Conservation (phyloP, 1,140 invertebrate species). For the Zaprionus ornatus region DNA sequence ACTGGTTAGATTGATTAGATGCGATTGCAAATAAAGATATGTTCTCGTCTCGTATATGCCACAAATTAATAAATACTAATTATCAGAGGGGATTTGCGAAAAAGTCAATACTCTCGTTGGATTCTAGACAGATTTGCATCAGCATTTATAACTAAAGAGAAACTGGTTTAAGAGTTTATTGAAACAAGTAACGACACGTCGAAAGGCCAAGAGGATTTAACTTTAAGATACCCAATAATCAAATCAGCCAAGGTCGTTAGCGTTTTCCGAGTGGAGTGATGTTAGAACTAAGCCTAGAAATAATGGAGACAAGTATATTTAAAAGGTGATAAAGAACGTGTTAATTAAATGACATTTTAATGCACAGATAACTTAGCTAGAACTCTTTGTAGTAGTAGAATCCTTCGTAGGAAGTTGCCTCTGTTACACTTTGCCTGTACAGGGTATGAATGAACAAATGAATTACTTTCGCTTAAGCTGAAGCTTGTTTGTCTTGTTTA, state of each 20-base stretch:
- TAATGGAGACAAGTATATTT: too few species aligned
- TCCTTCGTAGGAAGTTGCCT: not conserved
- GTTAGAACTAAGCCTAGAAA: too few species aligned
- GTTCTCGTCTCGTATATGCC: not conserved
- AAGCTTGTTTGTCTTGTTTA: conserved; percentile 18
- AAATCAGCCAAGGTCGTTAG: not conserved
- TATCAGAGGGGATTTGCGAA: conserved; percentile 3
- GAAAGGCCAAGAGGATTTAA: conserved; percentile 1
- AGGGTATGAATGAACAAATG: conserved; percentile 1
- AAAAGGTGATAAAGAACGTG: too few species aligned
- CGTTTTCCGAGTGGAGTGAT: not conserved
- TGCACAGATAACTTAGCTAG: too few species aligned
- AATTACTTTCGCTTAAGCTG: not conserved
- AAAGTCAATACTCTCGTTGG: conserved; percentile 11
- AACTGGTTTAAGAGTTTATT: conserved; percentile 30
- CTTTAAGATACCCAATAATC: not conserved
- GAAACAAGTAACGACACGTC: not conserved
- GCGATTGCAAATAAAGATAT: not conserved
- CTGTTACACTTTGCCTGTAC: not conserved
- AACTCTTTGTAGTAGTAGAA: not conserved
- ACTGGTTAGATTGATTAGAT: conserved; percentile 1
- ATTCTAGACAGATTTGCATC: conserved; percentile 11
- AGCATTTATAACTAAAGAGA: not conserved
- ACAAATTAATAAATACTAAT: conserved; percentile 15
- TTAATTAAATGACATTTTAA: too few species aligned